Evolutionary conservation across 2,797 vertebrate genomes (phyloP), one percentile per base, ranked within the genome.

Genomic region (Alectoris magna): DNA sequence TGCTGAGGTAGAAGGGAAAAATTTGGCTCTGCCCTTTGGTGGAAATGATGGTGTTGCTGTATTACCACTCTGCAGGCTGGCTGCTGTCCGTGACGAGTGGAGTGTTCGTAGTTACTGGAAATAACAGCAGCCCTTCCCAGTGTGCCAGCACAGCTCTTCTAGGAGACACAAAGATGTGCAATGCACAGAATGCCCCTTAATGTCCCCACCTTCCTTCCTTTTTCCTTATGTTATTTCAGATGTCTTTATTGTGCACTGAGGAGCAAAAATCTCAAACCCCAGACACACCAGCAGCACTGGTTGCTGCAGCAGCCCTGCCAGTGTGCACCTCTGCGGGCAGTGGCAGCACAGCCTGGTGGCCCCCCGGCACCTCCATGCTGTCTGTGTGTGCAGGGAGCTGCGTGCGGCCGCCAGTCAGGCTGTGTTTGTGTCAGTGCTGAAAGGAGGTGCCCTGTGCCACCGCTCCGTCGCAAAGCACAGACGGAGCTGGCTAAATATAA

Each of bases 1-100:
- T 11, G 2, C 2, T 24, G 67, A 51, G 39, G 58, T 10, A 15
- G 74, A 34, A 13, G 38, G 70, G 56, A 79, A 34, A 31, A 44
- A 36, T 77, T 81, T 56, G 34, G 67, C 56, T 58, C 51, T 15
- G 0, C 34, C 21, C 46, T 29, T 14, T 19, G 22, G 36, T 46
- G 7, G 62, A 29, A 46, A 6, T 4, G 36, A 55, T 59, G 6
- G 1, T 31, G 29, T 48, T 29, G 3, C 2, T 78, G 78, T 8
- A 3, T 84, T 64, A 7, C 26, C 53, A 1, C 53, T 16, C 19
- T 4, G 6, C 43, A 49, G 72, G 46, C 15, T 43, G 46, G 76
- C 29, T 1, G 31, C 46, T 2, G 0, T 10, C 7, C 2, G 5
- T 5, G 39, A 2, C 23, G 24, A 5, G 19, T 26, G 78, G 79